Evolutionary conservation across 1,140 invertebrate genomes (phyloP).

Genomic region (Penaeus japonicus): DNA sequence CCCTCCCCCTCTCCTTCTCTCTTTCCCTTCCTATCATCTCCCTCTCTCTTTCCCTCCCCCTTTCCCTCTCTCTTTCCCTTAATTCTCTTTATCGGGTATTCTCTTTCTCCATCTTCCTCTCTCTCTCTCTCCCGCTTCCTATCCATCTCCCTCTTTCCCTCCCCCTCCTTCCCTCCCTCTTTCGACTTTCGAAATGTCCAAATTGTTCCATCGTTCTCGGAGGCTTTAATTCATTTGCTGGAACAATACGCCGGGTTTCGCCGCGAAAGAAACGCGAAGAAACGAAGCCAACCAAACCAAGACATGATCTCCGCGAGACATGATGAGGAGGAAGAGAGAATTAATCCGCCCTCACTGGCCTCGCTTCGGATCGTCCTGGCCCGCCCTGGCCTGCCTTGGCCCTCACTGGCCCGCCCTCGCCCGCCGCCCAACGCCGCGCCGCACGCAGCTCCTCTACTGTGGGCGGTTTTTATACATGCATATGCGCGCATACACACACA

Average conservation of each 20-base stretch:
- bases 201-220: conserved; percentile 1
- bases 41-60: background rate
- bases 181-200: background rate
- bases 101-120: background rate
- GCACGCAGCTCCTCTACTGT: background rate
- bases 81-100: too few species aligned
- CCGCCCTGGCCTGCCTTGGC: background rate
- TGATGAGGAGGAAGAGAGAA: too few species aligned
- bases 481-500: too few species aligned
- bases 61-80: background rate
- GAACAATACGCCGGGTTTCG: background rate
- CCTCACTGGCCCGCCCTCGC: background rate
- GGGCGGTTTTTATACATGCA: background rate
- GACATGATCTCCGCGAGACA: too few species aligned
- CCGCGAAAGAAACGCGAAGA: background rate
- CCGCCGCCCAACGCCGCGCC: background rate
- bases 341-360: too few species aligned
- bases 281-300: too few species aligned
- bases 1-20: background rate
- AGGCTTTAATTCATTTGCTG: conserved; percentile 14
- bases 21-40: background rate
- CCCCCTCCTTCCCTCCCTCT: background rate
- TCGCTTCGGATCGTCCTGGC: too few species aligned
- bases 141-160: background rate
- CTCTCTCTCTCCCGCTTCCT: background rate